Conservation (phyloP, 2,888 invertebrate genomes). For the Drosophila kuntzei region DNA sequence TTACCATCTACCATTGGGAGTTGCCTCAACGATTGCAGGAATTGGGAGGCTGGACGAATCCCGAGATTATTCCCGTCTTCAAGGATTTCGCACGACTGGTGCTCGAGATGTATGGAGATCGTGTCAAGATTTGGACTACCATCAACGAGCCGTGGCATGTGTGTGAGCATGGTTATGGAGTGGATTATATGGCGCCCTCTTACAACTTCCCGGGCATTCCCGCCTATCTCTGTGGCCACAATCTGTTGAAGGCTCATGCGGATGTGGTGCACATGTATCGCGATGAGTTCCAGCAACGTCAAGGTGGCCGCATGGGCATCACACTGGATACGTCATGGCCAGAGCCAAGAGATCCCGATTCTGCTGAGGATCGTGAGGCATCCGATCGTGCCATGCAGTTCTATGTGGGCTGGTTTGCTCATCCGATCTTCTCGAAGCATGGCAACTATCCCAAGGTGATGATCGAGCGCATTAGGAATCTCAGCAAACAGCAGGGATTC, state of each 20-base stretch:
- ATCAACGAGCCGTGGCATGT: conserved; percentile 90
- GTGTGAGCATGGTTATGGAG: conserved; percentile 86
- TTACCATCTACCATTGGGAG: conserved; percentile 91
- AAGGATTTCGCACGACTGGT: conserved; percentile 88
- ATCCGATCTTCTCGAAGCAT: conserved; percentile 88
- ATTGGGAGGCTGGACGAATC: conserved; percentile 90
- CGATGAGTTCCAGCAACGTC: conserved; percentile 87
- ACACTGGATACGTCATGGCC: conserved; percentile 88
- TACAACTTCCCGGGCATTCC: conserved; percentile 88
- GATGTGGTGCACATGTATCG: conserved; percentile 89
- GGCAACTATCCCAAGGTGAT: conserved; percentile 90
- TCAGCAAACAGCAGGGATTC: conserved; percentile 88
- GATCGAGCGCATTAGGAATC: conserved; percentile 87
- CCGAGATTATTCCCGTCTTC: conserved; percentile 88
- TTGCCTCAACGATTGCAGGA: conserved; percentile 89
- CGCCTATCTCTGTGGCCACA: conserved; percentile 90
- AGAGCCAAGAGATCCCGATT: conserved; percentile 86
- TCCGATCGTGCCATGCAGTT: conserved; percentile 88
- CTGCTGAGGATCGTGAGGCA: conserved; percentile 87
- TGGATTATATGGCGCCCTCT: conserved; percentile 88
- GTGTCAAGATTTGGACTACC: conserved; percentile 91
- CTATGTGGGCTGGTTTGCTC: conserved; percentile 89
- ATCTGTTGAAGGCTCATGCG: conserved; percentile 91
- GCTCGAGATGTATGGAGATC: conserved; percentile 88
- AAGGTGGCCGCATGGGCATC: conserved; percentile 88